A percentile compares a stretch with the other conserved stretches of the same genome.
Conservation (phyloP, 2,888 invertebrate genomes). For the Achlya flavicornis region DNA sequence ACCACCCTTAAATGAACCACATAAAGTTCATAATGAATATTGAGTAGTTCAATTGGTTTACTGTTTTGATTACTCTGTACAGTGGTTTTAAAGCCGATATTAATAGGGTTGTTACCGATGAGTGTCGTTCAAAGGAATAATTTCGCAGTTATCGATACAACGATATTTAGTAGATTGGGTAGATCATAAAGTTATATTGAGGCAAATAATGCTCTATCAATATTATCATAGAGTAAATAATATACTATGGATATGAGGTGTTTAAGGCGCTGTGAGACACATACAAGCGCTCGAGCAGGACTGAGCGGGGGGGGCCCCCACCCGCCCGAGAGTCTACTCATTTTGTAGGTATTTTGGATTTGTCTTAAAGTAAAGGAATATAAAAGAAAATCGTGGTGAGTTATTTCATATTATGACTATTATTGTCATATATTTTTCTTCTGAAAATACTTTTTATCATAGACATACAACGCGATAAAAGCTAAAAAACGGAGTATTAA, state of each 20-base stretch:
- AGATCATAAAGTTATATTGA: slow-evolving; percentile 1
- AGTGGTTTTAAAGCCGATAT: slow-evolving; percentile 14
- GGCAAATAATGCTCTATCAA: not conserved
- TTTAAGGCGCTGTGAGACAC: not conserved
- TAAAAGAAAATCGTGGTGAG: too few relatives aligned
- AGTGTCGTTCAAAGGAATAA: not conserved
- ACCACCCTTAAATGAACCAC: not conserved
- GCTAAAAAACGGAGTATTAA: too few relatives aligned
- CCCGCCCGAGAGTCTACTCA: too few relatives aligned
- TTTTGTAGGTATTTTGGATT: too few relatives aligned
- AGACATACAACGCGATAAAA: too few relatives aligned
- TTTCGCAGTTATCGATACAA: not conserved
- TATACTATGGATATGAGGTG: not conserved
- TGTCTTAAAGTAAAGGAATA: too few relatives aligned
- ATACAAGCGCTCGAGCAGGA: too few relatives aligned
- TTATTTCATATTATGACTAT: too few relatives aligned
- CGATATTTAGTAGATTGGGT: not conserved
- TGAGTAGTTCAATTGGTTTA: not conserved
- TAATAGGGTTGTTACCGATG: slow-evolving; percentile 2
- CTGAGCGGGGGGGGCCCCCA: too few relatives aligned
- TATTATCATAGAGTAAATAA: too few relatives aligned
- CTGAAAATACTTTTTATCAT: too few relatives aligned
- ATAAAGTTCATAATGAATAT: slow-evolving; percentile 20
- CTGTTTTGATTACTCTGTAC: slow-evolving; percentile 23
- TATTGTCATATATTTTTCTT: too few relatives aligned